Evolutionary conservation across 2,888 invertebrate genomes (phyloP).

Genomic region (Gari tellinella): DNA sequence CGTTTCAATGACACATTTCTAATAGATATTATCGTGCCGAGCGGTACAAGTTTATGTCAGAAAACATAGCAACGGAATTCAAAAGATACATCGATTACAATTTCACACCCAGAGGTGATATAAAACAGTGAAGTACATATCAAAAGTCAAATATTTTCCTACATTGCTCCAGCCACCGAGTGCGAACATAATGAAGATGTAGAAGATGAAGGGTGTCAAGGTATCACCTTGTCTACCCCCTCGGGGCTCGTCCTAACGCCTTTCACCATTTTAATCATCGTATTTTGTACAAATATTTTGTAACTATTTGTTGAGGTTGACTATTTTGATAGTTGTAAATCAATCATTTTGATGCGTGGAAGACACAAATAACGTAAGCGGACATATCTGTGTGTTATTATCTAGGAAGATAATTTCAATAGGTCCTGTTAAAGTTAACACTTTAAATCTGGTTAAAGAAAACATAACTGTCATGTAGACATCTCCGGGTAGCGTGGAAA

Average conservation of each 20-base stretch:
- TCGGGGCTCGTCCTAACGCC: constrained; percentile 10
- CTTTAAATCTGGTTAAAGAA: no score
- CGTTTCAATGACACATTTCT: background rate
- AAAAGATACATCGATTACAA: constrained; percentile 34
- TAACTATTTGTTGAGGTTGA: constrained; percentile 52
- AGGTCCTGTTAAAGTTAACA: no score
- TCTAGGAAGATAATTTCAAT: no score
- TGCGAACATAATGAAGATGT: constrained; percentile 44
- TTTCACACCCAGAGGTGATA: constrained; percentile 35
- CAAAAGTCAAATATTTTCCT: constrained; percentile 32
- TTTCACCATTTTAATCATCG: constrained; percentile 51
- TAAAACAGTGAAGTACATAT: constrained; percentile 25
- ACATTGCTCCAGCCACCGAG: constrained; percentile 16
- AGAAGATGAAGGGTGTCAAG: constrained; percentile 32
- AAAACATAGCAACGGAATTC: constrained; percentile 31
- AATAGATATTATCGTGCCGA: constrained; percentile 19
- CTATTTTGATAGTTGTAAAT: constrained; percentile 56
- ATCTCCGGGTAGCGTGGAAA: no score
- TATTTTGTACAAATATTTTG: constrained; percentile 46
- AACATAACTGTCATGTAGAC: no score
- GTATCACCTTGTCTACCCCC: constrained; percentile 35
- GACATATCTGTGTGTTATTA: no score
- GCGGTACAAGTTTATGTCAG: constrained; percentile 41
- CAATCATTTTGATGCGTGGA: constrained; percentile 34
- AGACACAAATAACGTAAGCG: no score